Evolutionary conservation across 2,797 vertebrate genomes (phyloP), one percentile per base, ranked within the genome.

Genomic region (Cossypha caffra): DNA sequence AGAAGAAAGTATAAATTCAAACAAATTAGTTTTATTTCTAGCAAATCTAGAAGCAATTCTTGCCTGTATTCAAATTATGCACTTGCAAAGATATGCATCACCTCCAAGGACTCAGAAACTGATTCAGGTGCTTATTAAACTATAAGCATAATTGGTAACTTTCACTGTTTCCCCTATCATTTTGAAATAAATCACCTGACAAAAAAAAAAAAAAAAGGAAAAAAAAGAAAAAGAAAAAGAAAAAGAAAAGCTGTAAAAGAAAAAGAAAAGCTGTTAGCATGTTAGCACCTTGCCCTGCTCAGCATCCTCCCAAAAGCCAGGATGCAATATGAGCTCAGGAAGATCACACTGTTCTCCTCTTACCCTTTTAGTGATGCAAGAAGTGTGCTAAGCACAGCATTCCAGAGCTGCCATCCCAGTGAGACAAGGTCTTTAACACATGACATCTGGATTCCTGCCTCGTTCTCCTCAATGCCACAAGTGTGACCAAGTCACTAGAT

Each of bases 391-490:
- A 96, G 92, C 0, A 1, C 37, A 40, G 52, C 48, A 31, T 90
- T 93, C 95, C 83, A 63, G 77, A 83, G 38, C 33, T 72, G 63
- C 74, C 86, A 68, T 38, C 86, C 75, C 55, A 78, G 81, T 33
- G 61, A 95, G 67, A 93, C 82, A 85, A 91, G 63, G 78, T 90
- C 78, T 90, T 81, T 76, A 69, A 75, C 33, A 71, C 12, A 17
- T 18, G 90, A 78, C 85, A 58, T 64, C 75, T 96, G 90, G 48
- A 86, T 85, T 86, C 55, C 61, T 96, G 86, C 78, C 91, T 90
- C 48, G 3, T 67, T 63, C 14, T 54, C 43, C 55, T 90, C 73
- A 58, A 7, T 16, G 35, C 64, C 92, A 64, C 35, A 75, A 43
- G 50, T 16, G 52, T 57, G 35, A 51, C 51, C 69, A 74, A 92